A percentile compares a stretch with the other conserved stretches of the same genome.
These are phyloP conservation scores for Chionis minor DNA, from an alignment of 2,113 vertebrate species.

Conservation along the genomic window DNA sequence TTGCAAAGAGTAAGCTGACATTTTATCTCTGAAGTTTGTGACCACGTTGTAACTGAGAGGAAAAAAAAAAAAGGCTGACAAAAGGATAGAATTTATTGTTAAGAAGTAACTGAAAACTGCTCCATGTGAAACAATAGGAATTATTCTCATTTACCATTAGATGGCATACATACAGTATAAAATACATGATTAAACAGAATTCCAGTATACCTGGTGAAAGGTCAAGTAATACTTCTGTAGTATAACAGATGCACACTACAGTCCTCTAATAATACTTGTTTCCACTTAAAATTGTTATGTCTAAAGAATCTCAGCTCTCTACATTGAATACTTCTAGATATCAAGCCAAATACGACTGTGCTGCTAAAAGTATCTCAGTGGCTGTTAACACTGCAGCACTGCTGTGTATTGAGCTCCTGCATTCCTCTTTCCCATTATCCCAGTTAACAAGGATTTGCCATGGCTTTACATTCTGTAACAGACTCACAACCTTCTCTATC, in stretches of 20 bases:
- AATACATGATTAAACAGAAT: slow-evolving; percentile 34
- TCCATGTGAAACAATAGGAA: slow-evolving; percentile 16
- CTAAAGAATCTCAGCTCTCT: not conserved
- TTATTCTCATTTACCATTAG: slow-evolving; percentile 69
- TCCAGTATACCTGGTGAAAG: slow-evolving; percentile 30
- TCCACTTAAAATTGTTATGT: not conserved
- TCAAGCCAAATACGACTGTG: not conserved
- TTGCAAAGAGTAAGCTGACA: not conserved
- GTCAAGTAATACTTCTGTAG: slow-evolving; percentile 11
- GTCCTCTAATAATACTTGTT: not conserved
- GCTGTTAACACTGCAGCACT: not conserved
- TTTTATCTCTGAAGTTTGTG: not conserved
- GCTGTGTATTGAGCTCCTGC: not conserved
- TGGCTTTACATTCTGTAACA: not conserved
- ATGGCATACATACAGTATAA: slow-evolving; percentile 67
- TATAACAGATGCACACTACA: not conserved
- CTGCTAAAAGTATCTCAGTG: not conserved
- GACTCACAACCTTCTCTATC: not conserved
- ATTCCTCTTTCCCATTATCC: not conserved
- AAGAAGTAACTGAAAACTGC: not conserved
- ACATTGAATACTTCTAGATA: not conserved
- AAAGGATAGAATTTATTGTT: not conserved
- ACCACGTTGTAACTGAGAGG: not conserved
- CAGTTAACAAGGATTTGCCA: not conserved
- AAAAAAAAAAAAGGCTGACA: not conserved